These are phyloP conservation scores for Ardeotis arabs DNA, from an alignment of 2,113 vertebrate species.

Conservation along the genomic window DNA sequence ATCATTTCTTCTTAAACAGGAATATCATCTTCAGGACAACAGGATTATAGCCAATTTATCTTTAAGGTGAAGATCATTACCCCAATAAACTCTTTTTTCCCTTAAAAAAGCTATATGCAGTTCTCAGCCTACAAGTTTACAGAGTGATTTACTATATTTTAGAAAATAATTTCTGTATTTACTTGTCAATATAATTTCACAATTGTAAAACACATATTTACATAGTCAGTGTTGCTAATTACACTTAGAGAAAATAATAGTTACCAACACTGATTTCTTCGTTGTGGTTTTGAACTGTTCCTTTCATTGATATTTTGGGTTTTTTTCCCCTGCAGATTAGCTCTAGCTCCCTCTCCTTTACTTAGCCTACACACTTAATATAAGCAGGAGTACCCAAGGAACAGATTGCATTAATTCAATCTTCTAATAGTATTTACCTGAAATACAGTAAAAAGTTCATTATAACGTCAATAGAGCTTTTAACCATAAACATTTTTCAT, in stretches of 20 bases:
- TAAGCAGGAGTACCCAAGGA: not conserved
- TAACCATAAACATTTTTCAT: not conserved
- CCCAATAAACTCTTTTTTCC: not conserved
- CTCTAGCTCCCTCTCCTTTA: not conserved
- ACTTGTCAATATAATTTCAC: not conserved
- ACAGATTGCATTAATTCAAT: not conserved
- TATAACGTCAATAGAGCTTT: not conserved
- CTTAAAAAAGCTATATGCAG: not conserved
- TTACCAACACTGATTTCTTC: not conserved
- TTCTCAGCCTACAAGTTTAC: not conserved
- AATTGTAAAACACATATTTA: not conserved
- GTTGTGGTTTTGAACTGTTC: not conserved
- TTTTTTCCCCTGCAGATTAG: not conserved
- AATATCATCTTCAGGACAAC: not conserved
- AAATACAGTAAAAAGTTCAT: not conserved
- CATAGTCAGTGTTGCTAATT: not conserved
- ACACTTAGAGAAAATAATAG: not conserved
- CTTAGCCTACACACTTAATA: not conserved
- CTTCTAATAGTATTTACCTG: not conserved
- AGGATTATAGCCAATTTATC: not conserved
- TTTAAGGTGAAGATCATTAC: not conserved
- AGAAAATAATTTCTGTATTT: not conserved
- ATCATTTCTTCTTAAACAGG: not conserved
- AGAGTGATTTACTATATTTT: not conserved
- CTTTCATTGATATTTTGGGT: not conserved